These are phyloP conservation scores for Pentalonia nigronervosa DNA, from an alignment of 1,140 invertebrate species.

Conservation along the genomic window DNA sequence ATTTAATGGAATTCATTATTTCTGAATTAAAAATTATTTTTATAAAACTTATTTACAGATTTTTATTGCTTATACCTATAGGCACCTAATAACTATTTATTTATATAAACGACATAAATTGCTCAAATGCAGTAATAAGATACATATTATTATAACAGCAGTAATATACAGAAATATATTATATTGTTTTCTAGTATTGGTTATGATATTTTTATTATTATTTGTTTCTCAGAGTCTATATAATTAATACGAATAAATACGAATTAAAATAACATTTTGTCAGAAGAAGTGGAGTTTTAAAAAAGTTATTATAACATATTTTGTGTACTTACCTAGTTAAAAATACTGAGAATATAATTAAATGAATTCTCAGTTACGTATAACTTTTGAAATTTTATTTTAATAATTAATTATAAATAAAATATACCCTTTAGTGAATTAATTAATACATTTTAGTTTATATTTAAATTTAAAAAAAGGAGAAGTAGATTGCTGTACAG, in stretches of 20 bases:
- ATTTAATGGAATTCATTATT: too few relatives aligned
- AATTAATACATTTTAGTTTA: background rate
- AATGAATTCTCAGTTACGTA: background rate
- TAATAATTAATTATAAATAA: background rate
- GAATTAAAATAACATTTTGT: background rate
- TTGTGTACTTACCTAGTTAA: background rate
- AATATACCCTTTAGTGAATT: constrained; percentile 5
- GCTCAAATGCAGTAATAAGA: background rate
- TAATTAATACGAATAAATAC: background rate
- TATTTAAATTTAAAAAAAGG: background rate
- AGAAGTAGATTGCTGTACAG: background rate
- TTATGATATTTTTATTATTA: too few relatives aligned
- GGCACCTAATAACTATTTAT: background rate
- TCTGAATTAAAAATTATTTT: too few relatives aligned
- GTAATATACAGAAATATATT: background rate
- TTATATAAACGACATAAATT: too few relatives aligned
- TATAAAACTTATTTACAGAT: too few relatives aligned
- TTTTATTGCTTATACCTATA: too few relatives aligned
- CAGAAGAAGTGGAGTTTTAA: background rate
- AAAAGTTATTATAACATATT: background rate
- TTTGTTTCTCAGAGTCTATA: background rate
- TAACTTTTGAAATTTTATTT: background rate
- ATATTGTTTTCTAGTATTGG: background rate
- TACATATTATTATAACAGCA: background rate
- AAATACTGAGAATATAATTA: constrained; percentile 31